These are phyloP conservation scores for Ecliptopera silaceata DNA, from an alignment of 2,888 invertebrate species.

Conservation along the genomic window DNA sequence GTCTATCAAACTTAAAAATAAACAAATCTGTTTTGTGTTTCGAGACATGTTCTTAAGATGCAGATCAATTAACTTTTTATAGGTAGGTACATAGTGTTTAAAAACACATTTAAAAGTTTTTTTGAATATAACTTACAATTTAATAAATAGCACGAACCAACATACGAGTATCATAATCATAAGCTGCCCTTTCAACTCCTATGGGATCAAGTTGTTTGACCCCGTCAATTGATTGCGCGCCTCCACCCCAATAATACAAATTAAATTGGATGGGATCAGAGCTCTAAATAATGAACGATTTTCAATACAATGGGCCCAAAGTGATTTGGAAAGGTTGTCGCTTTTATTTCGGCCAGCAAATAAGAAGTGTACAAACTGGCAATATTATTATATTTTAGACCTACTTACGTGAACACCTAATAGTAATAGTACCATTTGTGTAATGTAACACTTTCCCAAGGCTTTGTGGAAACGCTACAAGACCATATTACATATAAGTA, in stretches of 20 bases:
- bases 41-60: no score
- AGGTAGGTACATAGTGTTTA: not conserved
- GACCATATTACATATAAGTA: not conserved
- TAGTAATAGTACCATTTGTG: not conserved
- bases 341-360: not conserved
- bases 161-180: constrained; percentile 7
- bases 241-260: constrained; percentile 13
- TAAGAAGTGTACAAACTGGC: not conserved
- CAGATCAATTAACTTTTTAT: no score
- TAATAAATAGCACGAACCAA: constrained; percentile 4
- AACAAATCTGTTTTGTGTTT: no score
- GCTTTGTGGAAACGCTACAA: not conserved
- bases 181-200: constrained; percentile 15
- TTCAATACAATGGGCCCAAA: not conserved
- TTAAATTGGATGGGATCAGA: constrained; percentile 9
- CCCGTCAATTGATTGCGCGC: constrained; percentile 11
- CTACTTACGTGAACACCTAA: not conserved
- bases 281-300: constrained; percentile 12
- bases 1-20: no score
- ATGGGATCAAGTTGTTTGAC: constrained; percentile 14
- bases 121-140: not conserved
- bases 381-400: not conserved
- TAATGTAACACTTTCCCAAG: not conserved
- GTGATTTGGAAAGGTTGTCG: not conserved
- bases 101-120: not conserved